Base-by-base conservation (phyloP, 2,888 invertebrate genomes). In the Molorchus minor region DNA sequence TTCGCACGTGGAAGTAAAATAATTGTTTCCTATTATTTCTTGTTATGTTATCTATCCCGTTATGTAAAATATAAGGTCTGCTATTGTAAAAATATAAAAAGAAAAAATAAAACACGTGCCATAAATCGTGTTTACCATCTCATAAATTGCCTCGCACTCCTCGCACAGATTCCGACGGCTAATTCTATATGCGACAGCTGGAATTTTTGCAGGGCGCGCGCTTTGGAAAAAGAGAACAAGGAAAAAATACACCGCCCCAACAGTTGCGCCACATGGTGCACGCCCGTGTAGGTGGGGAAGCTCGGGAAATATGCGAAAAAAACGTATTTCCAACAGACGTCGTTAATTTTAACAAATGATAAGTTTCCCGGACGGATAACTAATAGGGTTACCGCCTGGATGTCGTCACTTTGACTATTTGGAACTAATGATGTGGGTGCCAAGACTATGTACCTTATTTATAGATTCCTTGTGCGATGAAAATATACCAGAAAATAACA, bases 261-360 rank as follows among this genome's bases (percentile, higher is more conserved):
- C 15, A 15, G 36, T 36, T 36, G 36, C 36, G 15, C 15, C 36
- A 36, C 16, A 16, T 36, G 36, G 36, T 36, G 36, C 36, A 16
- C 16, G 36, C 13, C 20, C 10, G 8, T 10, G 16, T n/a, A 54
- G 54, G 52, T 49, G 53, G 47, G 46, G 35, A 56, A 38, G 56
- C 62, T 56, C 35, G 38, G 54, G 43, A 51, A 55, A 54, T 33
- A 45, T 21, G 40, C 30, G 52, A 25, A 29, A 46, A 54, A 49
- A 58, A 57, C 38, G 29, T 36, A 49, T 46, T 59, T 63, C 58
- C 55, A 57, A 57, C 58, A 36, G 41, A 58, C 58, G 53, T 58
- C 63, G 61, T 64, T 64, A 64, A 64, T 64, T 64, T 60, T 60
- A 61, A 64, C 61, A 60, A 64, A 64, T 64, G 60, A 58, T 43